Conservation (phyloP, 2,888 invertebrate genomes). For the Dicycla oo region DNA sequence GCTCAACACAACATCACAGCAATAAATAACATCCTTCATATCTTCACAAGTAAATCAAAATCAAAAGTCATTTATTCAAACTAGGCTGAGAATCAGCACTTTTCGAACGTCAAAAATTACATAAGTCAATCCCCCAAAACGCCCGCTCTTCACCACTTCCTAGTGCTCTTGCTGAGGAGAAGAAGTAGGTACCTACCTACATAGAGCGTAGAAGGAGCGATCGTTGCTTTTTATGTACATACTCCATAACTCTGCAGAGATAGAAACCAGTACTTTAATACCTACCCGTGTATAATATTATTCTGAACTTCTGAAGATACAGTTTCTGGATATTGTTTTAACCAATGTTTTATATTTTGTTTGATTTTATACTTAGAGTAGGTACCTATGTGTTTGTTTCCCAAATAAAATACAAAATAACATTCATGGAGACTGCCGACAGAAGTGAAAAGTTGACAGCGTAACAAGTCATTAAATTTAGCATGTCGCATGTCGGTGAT, state of each 20-base stretch:
- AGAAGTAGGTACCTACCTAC: neutral
- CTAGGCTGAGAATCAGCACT: no score
- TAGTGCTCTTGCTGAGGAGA: no score
- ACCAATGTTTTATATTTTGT: neutral
- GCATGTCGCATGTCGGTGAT: no score
- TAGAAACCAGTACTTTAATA: neutral
- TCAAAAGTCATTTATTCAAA: no score
- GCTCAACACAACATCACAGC: neutral
- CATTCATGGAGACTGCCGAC: no score
- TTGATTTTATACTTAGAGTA: neutral
- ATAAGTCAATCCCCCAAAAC: no score
- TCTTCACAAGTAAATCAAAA: no score
- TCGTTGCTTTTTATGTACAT: neutral
- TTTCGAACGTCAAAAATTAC: no score
- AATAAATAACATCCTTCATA: slow-evolving; percentile 2
- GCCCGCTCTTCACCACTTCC: no score
- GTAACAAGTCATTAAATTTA: no score
- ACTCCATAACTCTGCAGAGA: no score
- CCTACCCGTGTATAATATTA: neutral
- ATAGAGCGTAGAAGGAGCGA: neutral
- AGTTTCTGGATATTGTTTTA: neutral
- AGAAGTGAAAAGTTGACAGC: no score
- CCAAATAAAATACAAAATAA: neutral
- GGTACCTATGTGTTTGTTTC: neutral
- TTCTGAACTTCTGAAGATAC: neutral